Base-by-base conservation (phyloP, 2,888 invertebrate genomes). In the Drosophila atripex region DNA sequence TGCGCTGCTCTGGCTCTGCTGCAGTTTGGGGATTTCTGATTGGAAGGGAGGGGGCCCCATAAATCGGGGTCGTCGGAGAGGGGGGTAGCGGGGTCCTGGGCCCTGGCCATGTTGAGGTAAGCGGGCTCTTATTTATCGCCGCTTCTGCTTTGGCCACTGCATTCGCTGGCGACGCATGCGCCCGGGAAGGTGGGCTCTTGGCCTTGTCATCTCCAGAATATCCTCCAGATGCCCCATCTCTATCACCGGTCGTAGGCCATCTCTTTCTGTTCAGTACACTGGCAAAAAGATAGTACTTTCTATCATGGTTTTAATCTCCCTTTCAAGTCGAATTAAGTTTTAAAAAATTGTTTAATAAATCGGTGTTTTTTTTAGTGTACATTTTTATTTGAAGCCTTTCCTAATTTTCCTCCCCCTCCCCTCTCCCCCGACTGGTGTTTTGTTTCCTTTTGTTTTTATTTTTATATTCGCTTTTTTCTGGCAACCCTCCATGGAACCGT, bases 161-260 rank as follows among this genome's bases (percentile, higher is more conserved):
- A 70, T 70, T 70, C 70, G 39, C 39, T 14, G 18, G 39, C 32
- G 50, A 39, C 70, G 70, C 70, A 71, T 70, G 70, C 70, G 70
- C 71, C 11, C 7, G 14, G 11, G 8, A n/a, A 9, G 28, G 1
- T 28, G 9, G 28, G 28, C 14, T 46, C 25, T 41, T 18, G 54
- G 38, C 39, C 66, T 47, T 59, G 59, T 47, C 46, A 60, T 39
- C 59, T 30, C 28, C 16, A n/a, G 21, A 38, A 16, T 18, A 14
- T 32, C 41, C 39, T 30, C 39, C 9, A 46, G n/a, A 11, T 21
- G 11, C 8, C 32, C 46, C 23, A 9, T 3, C 25, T 25, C 49
- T 54, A 52, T 57, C 49, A 2, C 2, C 6, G 1, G 35, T 2
- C n/a, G 7, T 35, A 18, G 7, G 9, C 16, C 18, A 1, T 41